Evolutionary conservation across 2,888 invertebrate species (phyloP), one percentile per base, ranked within the genome.

Genomic region (Drosophila longiperda): DNA sequence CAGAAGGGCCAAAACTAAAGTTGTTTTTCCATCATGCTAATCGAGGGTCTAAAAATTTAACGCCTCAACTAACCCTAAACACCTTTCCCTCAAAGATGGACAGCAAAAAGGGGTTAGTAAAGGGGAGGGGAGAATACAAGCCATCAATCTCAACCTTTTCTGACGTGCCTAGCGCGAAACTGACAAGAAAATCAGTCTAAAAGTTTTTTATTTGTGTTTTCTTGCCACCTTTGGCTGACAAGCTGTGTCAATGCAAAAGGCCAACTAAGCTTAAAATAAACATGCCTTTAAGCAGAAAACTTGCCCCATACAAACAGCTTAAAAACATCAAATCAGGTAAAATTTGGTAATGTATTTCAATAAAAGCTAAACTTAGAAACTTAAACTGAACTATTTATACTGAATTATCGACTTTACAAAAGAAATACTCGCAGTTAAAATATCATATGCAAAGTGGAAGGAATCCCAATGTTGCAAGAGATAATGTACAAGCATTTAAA

Each of bases 161-260:
- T 61, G 36, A 53, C 55, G 26, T 59, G 48, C 64, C 20, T 20
- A 52, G 36, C 61, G 66, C 69, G 66, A 64, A 65, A 61, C 60
- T 55, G 29, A 64, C 57, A 74, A 63, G 66, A 53, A 57, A 65
- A 67, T 40, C 38, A 52, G 66, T 40, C 23, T 48, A 57, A 73
- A 83, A 85, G 52, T 66, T 83, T 71, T 48, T 48, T 83, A 68
- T 48, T 48, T 48, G 15, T 32, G 36, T 33, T 40, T 59, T 20
- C 50, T 53, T 34, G 9, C 52, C 48, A 53, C 45, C 42, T 60
- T 54, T 66, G 66, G 66, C 36, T 29, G 45, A 32, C 53, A 75
- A 85, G 65, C 60, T 88, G 62, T 85, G 86, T 86, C 84, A 88
- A 80, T 86, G 86, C 78, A 32, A 72, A 72, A 42, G 66, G 29